Conservation (phyloP, 2,113 vertebrate species). For the Muntiacus reevesi region DNA sequence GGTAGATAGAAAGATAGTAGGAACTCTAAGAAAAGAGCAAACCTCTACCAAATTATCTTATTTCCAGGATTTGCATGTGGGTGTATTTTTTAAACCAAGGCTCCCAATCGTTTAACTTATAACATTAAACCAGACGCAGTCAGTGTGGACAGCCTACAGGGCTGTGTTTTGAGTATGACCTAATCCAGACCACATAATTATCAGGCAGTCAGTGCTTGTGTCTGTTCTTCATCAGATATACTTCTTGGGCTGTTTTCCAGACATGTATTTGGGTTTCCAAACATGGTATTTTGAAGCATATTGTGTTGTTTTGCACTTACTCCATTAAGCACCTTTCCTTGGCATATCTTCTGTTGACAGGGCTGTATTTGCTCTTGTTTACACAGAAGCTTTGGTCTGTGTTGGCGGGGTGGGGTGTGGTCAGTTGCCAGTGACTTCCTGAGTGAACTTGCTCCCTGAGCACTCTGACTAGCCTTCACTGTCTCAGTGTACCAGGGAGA, state of each 20-base stretch:
- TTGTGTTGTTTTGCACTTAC: background rate
- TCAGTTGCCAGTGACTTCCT: background rate
- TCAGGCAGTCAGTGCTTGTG: background rate
- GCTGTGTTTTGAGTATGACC: constrained; percentile 15
- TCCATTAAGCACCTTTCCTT: background rate
- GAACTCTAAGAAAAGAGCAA: background rate
- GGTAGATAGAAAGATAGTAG: background rate
- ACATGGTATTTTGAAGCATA: background rate
- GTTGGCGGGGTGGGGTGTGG: background rate
- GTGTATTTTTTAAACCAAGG: background rate
- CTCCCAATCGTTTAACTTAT: background rate
- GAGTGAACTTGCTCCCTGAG: background rate
- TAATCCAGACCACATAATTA: background rate
- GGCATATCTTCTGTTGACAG: background rate
- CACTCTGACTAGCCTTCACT: background rate
- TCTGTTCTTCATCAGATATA: constrained; percentile 27
- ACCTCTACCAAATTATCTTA: background rate
- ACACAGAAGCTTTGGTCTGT: background rate
- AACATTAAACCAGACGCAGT: background rate
- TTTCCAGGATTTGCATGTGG: background rate
- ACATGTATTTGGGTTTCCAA: background rate
- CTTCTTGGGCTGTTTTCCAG: background rate
- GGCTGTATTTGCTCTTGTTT: background rate
- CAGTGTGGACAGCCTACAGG: background rate
- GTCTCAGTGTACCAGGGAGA: background rate